These are phyloP conservation scores for Sinotaia quadrata DNA, from an alignment of 2,888 invertebrate species.

Conservation along the genomic window DNA sequence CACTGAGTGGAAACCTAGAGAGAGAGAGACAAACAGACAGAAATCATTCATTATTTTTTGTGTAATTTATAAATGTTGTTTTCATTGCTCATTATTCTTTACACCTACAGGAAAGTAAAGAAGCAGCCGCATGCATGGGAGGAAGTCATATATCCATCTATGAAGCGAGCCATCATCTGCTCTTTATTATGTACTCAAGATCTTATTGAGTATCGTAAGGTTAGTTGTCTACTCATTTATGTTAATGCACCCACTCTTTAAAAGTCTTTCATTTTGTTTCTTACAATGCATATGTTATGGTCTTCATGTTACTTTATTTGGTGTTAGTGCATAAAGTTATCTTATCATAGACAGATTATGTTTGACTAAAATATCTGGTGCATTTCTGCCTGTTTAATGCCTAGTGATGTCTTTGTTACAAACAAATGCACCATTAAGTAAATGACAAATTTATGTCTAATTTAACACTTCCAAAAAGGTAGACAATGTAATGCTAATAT, in stretches of 20 bases:
- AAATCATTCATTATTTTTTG: too few species aligned
- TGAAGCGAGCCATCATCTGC: constrained; percentile 87
- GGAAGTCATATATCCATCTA: constrained; percentile 84
- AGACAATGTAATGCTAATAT: too few species aligned
- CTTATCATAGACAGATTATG: too few species aligned
- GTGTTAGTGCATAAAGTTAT: too few species aligned
- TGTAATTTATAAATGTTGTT: too few species aligned
- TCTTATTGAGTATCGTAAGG: constrained; percentile 72
- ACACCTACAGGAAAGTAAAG: constrained; percentile 50
- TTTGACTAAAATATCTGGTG: too few species aligned
- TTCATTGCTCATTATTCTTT: too few species aligned
- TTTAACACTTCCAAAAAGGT: too few species aligned
- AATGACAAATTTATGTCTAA: too few species aligned
- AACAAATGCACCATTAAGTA: too few species aligned
- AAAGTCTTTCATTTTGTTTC: background rate
- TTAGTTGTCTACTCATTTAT: constrained; percentile 32
- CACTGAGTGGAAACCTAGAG: too few species aligned
- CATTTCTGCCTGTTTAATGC: background rate
- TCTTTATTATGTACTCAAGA: constrained; percentile 84
- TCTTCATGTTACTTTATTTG: background rate
- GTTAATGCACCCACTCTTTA: background rate
- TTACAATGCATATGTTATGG: background rate
- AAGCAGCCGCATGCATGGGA: constrained; percentile 84
- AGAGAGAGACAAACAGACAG: too few species aligned
- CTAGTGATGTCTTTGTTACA: background rate